phyloP scores from a whole-genome alignment of 2,888 invertebrate species.

The Odontothrips loti region DNA sequence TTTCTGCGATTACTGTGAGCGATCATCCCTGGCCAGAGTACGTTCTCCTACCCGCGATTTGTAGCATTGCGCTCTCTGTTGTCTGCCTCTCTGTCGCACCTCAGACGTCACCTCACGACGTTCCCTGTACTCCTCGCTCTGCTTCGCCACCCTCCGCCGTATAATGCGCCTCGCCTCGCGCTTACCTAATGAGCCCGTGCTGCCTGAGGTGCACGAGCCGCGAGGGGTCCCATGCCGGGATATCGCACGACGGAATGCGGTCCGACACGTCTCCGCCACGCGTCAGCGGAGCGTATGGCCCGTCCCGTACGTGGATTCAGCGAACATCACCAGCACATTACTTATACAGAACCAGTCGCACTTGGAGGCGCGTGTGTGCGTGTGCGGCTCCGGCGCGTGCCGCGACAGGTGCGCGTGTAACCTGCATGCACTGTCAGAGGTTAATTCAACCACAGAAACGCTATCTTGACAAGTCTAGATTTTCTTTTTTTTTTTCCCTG shows the following conservation, averaged over 20 bases:
- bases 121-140: no score
- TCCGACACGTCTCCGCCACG: background rate
- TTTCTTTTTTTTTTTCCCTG: no score
- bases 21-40: no score
- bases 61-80: no score
- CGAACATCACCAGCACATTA: background rate
- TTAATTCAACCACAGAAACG: no score
- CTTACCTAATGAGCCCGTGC: background rate
- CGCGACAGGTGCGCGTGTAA: background rate
- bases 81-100: no score
- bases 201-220: background rate
- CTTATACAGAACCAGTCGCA: background rate
- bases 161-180: background rate
- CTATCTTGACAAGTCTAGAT: no score
- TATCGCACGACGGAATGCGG: background rate
- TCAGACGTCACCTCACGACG: no score
- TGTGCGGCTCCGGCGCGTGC: background rate
- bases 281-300: background rate
- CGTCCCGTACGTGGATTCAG: conserved; percentile 9
- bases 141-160: background rate
- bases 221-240: conserved; percentile 1
- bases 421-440: no score
- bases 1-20: no score
- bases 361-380: background rate
- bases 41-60: no score